phyloP scores from a whole-genome alignment of 2,797 vertebrate genomes.

The Phrynocephalus vlangalii region DNA sequence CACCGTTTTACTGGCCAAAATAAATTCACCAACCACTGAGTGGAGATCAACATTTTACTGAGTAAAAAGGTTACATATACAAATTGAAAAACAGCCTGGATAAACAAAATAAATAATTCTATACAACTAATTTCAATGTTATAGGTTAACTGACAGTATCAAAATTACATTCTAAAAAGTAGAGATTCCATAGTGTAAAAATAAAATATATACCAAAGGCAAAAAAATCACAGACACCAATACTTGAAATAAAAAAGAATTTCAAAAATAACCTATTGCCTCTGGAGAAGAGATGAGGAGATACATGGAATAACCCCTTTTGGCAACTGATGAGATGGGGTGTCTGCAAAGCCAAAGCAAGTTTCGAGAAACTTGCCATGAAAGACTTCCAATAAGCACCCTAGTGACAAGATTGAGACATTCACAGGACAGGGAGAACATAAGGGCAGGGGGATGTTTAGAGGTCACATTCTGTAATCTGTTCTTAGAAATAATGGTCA shows the following conservation, averaged over 20 bases:
- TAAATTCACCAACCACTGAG: background rate
- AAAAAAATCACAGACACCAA: constrained; percentile 30
- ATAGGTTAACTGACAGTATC: constrained; percentile 66
- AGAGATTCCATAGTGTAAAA: constrained; percentile 36
- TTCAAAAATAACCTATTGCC: background rate
- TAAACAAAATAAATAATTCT: constrained; percentile 84
- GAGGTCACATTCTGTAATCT: fast-evolving
- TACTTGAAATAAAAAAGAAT: background rate
- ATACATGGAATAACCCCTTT: constrained; percentile 9
- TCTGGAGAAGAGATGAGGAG: fast-evolving
- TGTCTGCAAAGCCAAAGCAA: constrained; percentile 26
- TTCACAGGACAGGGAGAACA: background rate
- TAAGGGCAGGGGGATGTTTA: background rate
- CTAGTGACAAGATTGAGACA: constrained; percentile 24
- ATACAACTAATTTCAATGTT: constrained; percentile 69
- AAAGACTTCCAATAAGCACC: constrained; percentile 44
- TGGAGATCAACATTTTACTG: constrained; percentile 58
- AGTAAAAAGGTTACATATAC: constrained; percentile 72
- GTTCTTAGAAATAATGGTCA: background rate
- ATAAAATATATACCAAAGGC: constrained; percentile 36
- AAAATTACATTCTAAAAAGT: constrained; percentile 21
- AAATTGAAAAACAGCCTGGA: constrained; percentile 59
- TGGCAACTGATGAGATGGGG: background rate
- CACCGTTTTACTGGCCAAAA: fast-evolving
- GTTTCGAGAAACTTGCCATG: background rate